Percentiles rank a stretch among this genome's conserved stretches.
These are phyloP conservation scores for Thomomys bottae DNA, from an alignment of 2,113 vertebrate species.

Conservation along the genomic window DNA sequence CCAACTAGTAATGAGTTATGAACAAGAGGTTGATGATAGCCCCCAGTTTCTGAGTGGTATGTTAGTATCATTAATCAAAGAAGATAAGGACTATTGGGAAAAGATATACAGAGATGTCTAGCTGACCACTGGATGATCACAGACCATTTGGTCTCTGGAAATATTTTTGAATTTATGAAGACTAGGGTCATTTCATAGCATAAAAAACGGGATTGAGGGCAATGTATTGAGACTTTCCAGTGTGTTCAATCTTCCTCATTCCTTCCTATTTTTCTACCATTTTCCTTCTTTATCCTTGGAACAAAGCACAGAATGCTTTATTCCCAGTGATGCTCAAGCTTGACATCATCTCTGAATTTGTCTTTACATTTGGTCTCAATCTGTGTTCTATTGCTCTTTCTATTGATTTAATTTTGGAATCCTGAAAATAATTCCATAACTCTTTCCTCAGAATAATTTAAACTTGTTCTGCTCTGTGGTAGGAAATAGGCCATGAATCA, in stretches of 20 bases:
- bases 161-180: conserved; percentile 33
- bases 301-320: not conserved
- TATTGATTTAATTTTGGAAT: not conserved
- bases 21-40: conserved; percentile 49
- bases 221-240: not conserved
- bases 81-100: conserved; percentile 58
- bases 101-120: not conserved
- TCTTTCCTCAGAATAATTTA: conserved; percentile 15
- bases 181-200: conserved; percentile 47
- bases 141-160: conserved; percentile 37
- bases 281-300: not conserved
- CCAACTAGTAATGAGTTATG: not conserved
- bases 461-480: not conserved
- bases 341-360: not conserved
- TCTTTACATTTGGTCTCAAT: not conserved
- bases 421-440: not conserved
- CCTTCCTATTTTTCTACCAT: not conserved
- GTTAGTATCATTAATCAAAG: conserved; percentile 66
- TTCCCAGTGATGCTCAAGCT: not conserved
- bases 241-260: not conserved
- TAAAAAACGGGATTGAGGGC: not conserved
- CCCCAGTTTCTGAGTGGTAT: conserved; percentile 63
- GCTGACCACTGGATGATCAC: not conserved
- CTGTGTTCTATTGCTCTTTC: not conserved
- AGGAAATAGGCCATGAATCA: not conserved